Conservation (phyloP, 2,113 vertebrate species). For the Microtus ochrogaster region DNA sequence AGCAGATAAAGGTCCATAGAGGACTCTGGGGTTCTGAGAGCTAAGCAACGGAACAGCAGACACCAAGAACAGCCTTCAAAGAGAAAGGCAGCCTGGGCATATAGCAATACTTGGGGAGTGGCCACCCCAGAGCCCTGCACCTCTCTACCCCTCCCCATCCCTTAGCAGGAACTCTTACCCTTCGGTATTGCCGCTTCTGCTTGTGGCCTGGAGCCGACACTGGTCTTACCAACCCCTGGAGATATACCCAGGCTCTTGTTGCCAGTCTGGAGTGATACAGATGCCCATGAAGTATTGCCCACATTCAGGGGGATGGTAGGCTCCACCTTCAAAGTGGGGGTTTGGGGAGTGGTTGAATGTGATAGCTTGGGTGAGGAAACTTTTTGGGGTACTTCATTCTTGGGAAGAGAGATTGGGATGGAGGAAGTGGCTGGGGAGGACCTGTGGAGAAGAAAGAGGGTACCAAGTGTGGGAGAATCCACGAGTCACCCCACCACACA, state of each 20-base stretch:
- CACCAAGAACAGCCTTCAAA: background rate
- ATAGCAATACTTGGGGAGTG: background rate
- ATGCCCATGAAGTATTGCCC: fast-evolving
- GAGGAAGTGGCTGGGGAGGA: constrained; percentile 4
- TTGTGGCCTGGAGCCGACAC: constrained; percentile 59
- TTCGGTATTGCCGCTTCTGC: constrained; percentile 32
- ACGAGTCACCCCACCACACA: background rate
- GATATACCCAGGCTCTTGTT: background rate
- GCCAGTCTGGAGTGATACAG: fast-evolving
- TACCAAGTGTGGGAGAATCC: background rate
- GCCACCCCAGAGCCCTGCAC: background rate
- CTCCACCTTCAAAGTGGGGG: fast-evolving
- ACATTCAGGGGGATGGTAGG: background rate
- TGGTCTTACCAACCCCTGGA: background rate
- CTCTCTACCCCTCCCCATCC: background rate
- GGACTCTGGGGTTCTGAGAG: background rate
- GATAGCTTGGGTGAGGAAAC: background rate
- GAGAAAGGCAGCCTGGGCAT: background rate
- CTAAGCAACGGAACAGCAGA: background rate
- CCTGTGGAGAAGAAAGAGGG: constrained; percentile 25
- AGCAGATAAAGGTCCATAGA: background rate
- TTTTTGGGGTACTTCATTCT: constrained; percentile 41
- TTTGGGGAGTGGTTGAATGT: background rate
- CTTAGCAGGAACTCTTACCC: constrained; percentile 73
- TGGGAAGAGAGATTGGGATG: background rate